Base-by-base conservation (phyloP, 1,140 invertebrate species). In the Nixonia krombeini region DNA sequence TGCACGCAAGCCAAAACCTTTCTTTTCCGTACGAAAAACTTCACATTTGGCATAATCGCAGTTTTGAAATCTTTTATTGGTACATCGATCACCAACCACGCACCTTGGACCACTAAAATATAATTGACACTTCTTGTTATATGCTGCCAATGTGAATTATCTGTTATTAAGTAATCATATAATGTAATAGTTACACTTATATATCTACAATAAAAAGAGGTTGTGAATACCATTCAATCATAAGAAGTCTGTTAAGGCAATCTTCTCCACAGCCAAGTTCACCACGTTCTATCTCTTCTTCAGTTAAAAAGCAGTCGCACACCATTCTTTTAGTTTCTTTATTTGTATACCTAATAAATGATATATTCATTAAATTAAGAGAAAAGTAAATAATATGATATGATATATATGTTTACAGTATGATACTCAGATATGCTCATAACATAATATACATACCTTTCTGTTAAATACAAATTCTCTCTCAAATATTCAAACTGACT, bases 201-300 rank as follows among this genome's bases (percentile, higher is more conserved):
- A n/a, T n/a, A n/a, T n/a, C n/a, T n/a, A n/a, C n/a, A n/a, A n/a
- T n/a, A n/a, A n/a, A n/a, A n/a, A n/a, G n/a, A n/a, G n/a, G n/a
- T n/a, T n/a, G n/a, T n/a, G n/a, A n/a, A 86, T 87, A 95, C 94
- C 97, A 99, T 91, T 99, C 97, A 80, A 99, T 98, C 92, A 98
- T 96, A 3, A 99, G 89, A 79, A 99, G 89, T 79, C 96, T 90
- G 87, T 99, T 99, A 3, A 99, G 88, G 86, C 97, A 99, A 83
- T 98, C 96, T 76, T 96, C 94, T 0, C 95, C 95, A 86, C 97
- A 99, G 23, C 95, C 95, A 17, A 90, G 84, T 80, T 96, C 91
- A 1, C 94, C 94, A 56, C 91, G 85, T 23, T 90, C 88, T 51
- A 94, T 88, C 70, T 98, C 96, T 76, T 96, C 94, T 80, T 92